Percentiles rank a stretch among this genome's conserved stretches.
phyloP scores from a whole-genome alignment of 2,888 invertebrate genomes.

The Argynnis bischoffii region DNA sequence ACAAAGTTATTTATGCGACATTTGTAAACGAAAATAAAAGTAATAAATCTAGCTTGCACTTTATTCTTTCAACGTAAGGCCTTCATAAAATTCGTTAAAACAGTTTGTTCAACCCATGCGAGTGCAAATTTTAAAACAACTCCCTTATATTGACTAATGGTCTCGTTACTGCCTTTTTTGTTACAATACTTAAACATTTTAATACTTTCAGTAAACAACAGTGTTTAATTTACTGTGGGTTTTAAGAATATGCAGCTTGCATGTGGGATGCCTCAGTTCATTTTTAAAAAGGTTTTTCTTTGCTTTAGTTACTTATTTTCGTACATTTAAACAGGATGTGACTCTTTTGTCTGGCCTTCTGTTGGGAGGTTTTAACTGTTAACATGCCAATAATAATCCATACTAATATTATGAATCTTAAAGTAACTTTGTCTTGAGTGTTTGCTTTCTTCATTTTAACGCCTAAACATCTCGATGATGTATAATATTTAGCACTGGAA shows the following conservation, averaged over 20 bases:
- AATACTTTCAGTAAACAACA: constrained; percentile 20
- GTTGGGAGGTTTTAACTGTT: constrained; percentile 16
- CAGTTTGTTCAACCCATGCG: constrained; percentile 25
- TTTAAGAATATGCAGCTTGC: constrained; percentile 16
- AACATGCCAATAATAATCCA: constrained; percentile 1
- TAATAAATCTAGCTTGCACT: constrained; percentile 1
- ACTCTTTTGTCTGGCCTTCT: constrained; percentile 13
- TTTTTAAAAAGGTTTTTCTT: constrained; percentile 16
- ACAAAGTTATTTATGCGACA: background rate
- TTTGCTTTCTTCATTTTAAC: too few relatives aligned
- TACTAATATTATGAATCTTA: too few relatives aligned
- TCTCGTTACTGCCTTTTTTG: constrained; percentile 26
- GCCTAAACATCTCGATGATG: too few relatives aligned
- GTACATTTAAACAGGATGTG: constrained; percentile 7
- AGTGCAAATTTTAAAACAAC: constrained; percentile 23
- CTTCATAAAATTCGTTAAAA: constrained; percentile 15
- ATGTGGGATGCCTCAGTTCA: constrained; percentile 6
- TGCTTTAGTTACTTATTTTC: constrained; percentile 12
- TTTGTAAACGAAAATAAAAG: background rate
- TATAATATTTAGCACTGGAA: too few relatives aligned
- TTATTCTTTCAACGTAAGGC: constrained; percentile 1
- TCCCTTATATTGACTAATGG: constrained; percentile 22
- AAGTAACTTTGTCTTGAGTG: too few relatives aligned
- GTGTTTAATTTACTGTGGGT: constrained; percentile 15
- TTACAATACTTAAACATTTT: constrained; percentile 23